Percentiles rank a stretch among this genome's conserved stretches.
These are phyloP conservation scores for Coluber constrictor DNA, from an alignment of 2,797 vertebrate species.

Conservation along the genomic window DNA sequence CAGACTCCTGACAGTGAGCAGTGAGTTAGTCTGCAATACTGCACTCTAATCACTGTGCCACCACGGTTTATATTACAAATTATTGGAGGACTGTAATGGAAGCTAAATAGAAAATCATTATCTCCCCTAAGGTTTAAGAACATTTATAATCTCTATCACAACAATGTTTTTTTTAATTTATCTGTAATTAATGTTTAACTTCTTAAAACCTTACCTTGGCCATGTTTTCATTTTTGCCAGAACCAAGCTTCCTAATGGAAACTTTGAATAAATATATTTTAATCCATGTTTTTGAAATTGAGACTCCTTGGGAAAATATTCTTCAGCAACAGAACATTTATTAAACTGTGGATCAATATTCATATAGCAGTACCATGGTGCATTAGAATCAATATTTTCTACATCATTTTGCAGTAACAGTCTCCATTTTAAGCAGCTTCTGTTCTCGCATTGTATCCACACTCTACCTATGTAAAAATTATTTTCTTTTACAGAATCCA, in stretches of 20 bases:
- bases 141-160: conserved; percentile 7
- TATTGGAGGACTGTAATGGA: not conserved
- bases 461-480: conserved; percentile 37
- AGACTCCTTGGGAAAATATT: conserved; percentile 55
- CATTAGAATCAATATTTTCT: conserved; percentile 26
- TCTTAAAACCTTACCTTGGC: conserved; percentile 57
- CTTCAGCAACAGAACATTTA: conserved; percentile 55
- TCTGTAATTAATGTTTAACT: conserved; percentile 18
- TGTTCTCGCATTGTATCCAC: conserved; percentile 56
- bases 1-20: not conserved
- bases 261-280: conserved; percentile 52
- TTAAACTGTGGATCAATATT: conserved; percentile 47
- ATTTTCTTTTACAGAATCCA: conserved; percentile 25
- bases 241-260: conserved; percentile 60
- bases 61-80: not conserved
- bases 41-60: not conserved
- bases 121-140: not conserved
- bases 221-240: conserved; percentile 49
- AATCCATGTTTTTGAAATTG: conserved; percentile 48
- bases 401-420: conserved; percentile 46
- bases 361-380: conserved; percentile 55
- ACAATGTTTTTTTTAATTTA: not conserved
- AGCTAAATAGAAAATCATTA: not conserved
- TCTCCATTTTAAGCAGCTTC: conserved; percentile 58
- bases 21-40: not conserved